These are phyloP conservation scores for Neogobius melanostomus DNA, from an alignment of 2,113 vertebrate species.

Conservation along the genomic window DNA sequence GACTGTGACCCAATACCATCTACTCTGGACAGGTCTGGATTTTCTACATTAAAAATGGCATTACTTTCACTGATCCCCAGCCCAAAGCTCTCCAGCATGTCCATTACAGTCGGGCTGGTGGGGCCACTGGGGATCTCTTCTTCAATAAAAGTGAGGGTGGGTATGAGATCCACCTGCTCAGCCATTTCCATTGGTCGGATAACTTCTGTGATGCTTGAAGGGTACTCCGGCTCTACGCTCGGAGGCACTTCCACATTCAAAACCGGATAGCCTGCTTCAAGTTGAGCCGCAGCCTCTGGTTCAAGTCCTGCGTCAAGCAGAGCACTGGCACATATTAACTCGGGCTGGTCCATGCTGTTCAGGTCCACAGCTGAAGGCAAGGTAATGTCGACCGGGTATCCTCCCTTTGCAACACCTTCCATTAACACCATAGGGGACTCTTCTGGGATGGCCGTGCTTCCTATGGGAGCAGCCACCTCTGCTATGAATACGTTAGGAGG, in stretches of 20 bases:
- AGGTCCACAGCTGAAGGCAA: slow-evolving; percentile 42
- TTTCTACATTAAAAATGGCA: slow-evolving; percentile 36
- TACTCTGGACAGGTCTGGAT: slow-evolving; percentile 24
- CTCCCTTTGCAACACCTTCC: slow-evolving; percentile 66
- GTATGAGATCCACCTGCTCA: slow-evolving; percentile 66
- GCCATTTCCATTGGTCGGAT: slow-evolving; percentile 67
- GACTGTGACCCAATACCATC: not conserved
- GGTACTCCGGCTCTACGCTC: slow-evolving; percentile 20
- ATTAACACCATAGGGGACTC: slow-evolving; percentile 15
- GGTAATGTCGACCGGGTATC: slow-evolving; percentile 65
- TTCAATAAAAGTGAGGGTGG: slow-evolving; percentile 61
- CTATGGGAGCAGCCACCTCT: slow-evolving; percentile 25
- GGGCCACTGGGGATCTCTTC: slow-evolving; percentile 48
- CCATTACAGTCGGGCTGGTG: slow-evolving; percentile 49
- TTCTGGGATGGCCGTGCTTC: slow-evolving; percentile 8
- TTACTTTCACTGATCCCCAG: slow-evolving; percentile 49
- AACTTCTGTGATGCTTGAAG: slow-evolving; percentile 56
- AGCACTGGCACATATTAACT: slow-evolving; percentile 35
- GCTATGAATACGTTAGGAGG: slow-evolving; percentile 22
- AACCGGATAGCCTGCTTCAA: slow-evolving; percentile 36
- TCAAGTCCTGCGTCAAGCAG: slow-evolving; percentile 47
- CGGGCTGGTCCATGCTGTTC: slow-evolving; percentile 33
- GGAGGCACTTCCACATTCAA: slow-evolving; percentile 33
- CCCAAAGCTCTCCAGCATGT: slow-evolving; percentile 64
- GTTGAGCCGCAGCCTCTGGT: slow-evolving; percentile 34